These are phyloP conservation scores for Koerneria pararmatus DNA, from an alignment of 2,888 invertebrate species.

Conservation along the genomic window DNA sequence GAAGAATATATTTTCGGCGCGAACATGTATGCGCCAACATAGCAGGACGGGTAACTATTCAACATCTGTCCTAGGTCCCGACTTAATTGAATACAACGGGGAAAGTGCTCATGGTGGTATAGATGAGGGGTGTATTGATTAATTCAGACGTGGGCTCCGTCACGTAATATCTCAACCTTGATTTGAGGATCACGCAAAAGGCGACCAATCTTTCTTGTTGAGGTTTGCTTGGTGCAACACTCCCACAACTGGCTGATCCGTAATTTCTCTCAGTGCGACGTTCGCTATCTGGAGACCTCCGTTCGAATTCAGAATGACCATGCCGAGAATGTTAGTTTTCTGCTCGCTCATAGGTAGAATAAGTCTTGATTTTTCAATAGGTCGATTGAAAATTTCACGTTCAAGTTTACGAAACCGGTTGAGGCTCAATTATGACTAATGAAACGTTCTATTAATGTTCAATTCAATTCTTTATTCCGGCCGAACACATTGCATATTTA, in stretches of 20 bases:
- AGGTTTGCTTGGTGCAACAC: conserved; percentile 38
- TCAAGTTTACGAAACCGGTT: not conserved
- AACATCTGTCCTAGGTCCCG: no score
- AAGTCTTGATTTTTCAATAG: not conserved
- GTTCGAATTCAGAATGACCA: conserved; percentile 37
- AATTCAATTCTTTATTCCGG: no score
- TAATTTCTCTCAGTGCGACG: conserved; percentile 57
- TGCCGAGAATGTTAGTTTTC: conserved; percentile 19
- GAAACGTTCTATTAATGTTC: not conserved
- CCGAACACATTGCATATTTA: no score
- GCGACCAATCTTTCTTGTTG: not conserved
- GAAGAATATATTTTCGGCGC: no score
- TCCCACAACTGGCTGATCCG: conserved; percentile 57
- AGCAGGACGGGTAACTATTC: no score
- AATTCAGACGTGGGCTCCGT: not conserved
- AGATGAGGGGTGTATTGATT: not conserved
- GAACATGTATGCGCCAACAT: no score
- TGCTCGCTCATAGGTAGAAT: not conserved
- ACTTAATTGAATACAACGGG: not conserved
- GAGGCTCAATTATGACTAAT: conserved; percentile 16
- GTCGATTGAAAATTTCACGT: no score
- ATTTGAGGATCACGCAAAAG: not conserved
- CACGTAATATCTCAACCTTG: not conserved
- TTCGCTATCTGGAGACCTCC: conserved; percentile 57
- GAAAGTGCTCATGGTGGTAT: not conserved